These are phyloP conservation scores for Coregonus suidteri DNA, from an alignment of 2,797 vertebrate genomes.

Conservation along the genomic window DNA sequence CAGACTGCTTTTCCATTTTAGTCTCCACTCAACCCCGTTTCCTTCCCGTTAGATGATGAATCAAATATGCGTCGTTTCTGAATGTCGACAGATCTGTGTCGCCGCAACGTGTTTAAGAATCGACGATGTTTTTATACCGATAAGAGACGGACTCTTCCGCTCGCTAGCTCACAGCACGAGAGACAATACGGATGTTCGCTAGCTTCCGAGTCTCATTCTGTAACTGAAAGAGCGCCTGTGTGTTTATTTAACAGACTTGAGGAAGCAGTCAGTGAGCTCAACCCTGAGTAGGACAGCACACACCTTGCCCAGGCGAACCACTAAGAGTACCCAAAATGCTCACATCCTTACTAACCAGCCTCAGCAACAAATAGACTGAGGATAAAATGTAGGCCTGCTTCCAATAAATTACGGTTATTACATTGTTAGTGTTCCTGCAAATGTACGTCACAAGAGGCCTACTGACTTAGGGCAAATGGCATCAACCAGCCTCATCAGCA, in stretches of 20 bases:
- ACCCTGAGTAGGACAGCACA: neutral
- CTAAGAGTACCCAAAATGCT: slow-evolving; percentile 27
- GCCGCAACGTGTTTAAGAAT: neutral
- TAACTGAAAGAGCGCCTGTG: slow-evolving; percentile 28
- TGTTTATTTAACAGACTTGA: slow-evolving; percentile 25
- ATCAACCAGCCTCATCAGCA: neutral
- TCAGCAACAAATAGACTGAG: neutral
- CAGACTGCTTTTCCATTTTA: slow-evolving; percentile 57
- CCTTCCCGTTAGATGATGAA: slow-evolving; percentile 23
- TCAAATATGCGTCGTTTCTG: slow-evolving; percentile 20
- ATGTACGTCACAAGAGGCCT: too few relatives aligned
- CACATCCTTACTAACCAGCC: neutral
- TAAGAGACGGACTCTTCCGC: too few relatives aligned
- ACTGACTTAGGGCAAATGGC: neutral
- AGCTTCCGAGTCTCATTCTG: slow-evolving; percentile 44
- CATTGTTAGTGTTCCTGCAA: too few relatives aligned
- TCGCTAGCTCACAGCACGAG: too few relatives aligned
- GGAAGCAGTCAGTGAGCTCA: slow-evolving; percentile 16
- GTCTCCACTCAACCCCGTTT: slow-evolving; percentile 16
- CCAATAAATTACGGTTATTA: too few relatives aligned
- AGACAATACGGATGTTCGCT: slow-evolving; percentile 26
- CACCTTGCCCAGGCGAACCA: slow-evolving; percentile 6
- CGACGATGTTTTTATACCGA: too few relatives aligned
- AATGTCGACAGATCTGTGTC: slow-evolving; percentile 13
- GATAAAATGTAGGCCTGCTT: neutral